Evolutionary conservation across 2,888 invertebrate species (phyloP).

Genomic region (Agrypnus murinus): DNA sequence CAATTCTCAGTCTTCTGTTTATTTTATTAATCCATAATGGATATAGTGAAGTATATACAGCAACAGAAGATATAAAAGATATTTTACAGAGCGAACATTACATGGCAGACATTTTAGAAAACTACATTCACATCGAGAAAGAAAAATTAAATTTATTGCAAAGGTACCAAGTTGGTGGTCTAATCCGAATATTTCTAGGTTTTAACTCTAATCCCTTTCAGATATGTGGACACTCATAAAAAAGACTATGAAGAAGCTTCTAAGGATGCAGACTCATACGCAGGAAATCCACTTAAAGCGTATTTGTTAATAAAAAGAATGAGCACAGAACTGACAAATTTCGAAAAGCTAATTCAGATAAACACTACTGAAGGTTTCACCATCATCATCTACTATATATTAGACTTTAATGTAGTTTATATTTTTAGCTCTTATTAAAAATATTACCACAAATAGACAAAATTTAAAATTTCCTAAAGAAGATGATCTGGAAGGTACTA

Average conservation of each 20-base stretch:
- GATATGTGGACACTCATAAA: slow-evolving; percentile 82
- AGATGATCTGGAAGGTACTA: slow-evolving; percentile 97
- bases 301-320: slow-evolving; percentile 94
- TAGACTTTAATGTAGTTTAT: no score
- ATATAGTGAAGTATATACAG: slow-evolving; percentile 96
- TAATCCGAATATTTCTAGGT: no score
- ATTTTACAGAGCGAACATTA: slow-evolving; percentile 92
- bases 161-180: no score
- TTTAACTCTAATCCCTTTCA: slow-evolving; percentile 66
- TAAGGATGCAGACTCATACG: slow-evolving; percentile 85
- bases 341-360: slow-evolving; percentile 84
- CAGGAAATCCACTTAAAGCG: slow-evolving; percentile 96
- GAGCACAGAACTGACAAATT: slow-evolving; percentile 92
- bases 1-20: no score
- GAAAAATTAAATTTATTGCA: slow-evolving; percentile 84
- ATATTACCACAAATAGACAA: slow-evolving; percentile 82
- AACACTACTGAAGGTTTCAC: slow-evolving; percentile 81
- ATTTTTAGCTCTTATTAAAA: slow-evolving; percentile 63
- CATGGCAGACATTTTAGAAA: slow-evolving; percentile 88
- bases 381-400: no score
- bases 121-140: slow-evolving; percentile 90
- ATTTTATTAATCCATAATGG: no score
- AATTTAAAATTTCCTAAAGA: slow-evolving; percentile 90
- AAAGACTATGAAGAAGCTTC: slow-evolving; percentile 86
- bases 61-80: slow-evolving; percentile 94